phyloP scores from a whole-genome alignment of 2,113 vertebrate genomes.

The Enhydra lutris region DNA sequence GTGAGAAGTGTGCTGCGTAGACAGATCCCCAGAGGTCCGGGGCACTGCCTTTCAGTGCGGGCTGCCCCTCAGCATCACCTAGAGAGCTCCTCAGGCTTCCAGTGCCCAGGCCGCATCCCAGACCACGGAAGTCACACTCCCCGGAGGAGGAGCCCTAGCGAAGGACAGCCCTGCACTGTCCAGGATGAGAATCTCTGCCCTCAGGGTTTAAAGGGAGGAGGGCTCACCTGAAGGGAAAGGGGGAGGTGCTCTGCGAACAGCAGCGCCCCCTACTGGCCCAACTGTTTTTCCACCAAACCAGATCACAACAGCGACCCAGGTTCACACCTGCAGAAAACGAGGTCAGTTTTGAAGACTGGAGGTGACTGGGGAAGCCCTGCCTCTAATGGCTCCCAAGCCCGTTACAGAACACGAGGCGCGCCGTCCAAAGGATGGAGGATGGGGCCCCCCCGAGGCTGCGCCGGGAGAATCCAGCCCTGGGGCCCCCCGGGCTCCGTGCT shows the following conservation, averaged over 20 bases:
- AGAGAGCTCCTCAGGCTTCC: background rate
- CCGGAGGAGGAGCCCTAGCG: background rate
- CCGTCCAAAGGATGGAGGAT: background rate
- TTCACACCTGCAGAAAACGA: background rate
- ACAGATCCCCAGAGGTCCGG: background rate
- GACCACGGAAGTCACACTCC: background rate
- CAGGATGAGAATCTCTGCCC: background rate
- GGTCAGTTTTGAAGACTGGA: background rate
- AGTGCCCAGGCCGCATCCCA: rapidly evolving
- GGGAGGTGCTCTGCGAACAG: background rate
- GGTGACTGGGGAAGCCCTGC: background rate
- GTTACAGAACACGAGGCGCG: background rate
- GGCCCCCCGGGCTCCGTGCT: background rate
- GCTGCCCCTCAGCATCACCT: background rate
- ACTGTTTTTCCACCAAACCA: background rate
- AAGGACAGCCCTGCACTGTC: background rate
- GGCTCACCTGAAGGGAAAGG: background rate
- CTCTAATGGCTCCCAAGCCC: background rate
- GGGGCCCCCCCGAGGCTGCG: rapidly evolving
- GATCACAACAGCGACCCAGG: background rate
- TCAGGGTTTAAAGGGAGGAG: background rate
- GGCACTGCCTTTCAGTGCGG: background rate
- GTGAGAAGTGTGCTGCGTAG: background rate
- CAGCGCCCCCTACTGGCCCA: background rate
- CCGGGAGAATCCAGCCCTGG: background rate